Evolutionary conservation across 1,140 invertebrate genomes (phyloP).

Genomic region (Cyphomyrmex costatus): DNA sequence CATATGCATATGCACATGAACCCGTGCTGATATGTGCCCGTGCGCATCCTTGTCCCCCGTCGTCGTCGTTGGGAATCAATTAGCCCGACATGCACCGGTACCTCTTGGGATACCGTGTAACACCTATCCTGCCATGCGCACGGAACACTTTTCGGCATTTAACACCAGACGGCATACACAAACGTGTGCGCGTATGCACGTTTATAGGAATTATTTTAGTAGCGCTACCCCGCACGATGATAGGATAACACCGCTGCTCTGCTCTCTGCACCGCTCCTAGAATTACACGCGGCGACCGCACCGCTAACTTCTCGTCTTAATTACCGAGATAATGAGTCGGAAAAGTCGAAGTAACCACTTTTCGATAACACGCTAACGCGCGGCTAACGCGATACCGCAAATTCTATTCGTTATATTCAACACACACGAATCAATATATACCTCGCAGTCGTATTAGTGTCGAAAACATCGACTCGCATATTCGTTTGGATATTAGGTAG

Average conservation of each 20-base stretch:
- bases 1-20: slow-evolving; percentile 67
- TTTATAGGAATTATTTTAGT: slow-evolving; percentile 45
- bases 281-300: slow-evolving; percentile 22
- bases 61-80: slow-evolving; percentile 76
- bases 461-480: not conserved
- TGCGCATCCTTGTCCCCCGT: slow-evolving; percentile 46
- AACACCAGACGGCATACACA: slow-evolving; percentile 69
- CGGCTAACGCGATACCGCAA: slow-evolving; percentile 7
- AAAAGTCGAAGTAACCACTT: slow-evolving; percentile 44
- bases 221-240: slow-evolving; percentile 28
- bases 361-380: slow-evolving; percentile 41
- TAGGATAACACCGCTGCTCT: slow-evolving; percentile 30
- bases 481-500: not conserved
- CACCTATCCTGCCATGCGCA: slow-evolving; percentile 68
- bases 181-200: slow-evolving; percentile 33
- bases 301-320: slow-evolving; percentile 49
- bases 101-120: slow-evolving; percentile 72
- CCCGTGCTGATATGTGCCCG: slow-evolving; percentile 44
- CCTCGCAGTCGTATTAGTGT: not conserved
- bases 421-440: not conserved
- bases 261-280: not conserved
- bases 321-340: slow-evolving; percentile 56
- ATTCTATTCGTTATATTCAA: not conserved
- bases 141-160: slow-evolving; percentile 80
- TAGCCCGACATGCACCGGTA: slow-evolving; percentile 75